Percentiles rank a stretch among this genome's conserved stretches.
Evolutionary conservation across 2,113 vertebrate genomes (phyloP).

Genomic region (Acanthisitta chloris): DNA sequence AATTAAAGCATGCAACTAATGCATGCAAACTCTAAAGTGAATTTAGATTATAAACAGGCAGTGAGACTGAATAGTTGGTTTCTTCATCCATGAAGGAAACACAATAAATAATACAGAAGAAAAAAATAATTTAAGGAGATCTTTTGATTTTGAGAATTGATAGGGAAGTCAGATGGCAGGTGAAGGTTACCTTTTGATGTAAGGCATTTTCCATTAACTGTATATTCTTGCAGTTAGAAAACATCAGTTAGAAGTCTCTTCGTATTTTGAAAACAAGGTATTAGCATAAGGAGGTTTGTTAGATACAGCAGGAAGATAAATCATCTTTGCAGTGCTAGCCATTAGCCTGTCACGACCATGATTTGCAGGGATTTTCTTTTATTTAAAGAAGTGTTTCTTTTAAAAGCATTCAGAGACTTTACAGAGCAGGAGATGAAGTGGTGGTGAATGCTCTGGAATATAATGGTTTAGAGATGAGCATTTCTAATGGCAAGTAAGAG

Average conservation of each 20-base stretch:
- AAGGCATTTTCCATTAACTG: not conserved
- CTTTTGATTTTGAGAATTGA: not conserved
- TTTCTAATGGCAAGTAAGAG: not conserved
- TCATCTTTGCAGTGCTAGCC: not conserved
- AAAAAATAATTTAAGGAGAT: not conserved
- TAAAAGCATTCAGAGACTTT: conserved; percentile 27
- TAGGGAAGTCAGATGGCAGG: not conserved
- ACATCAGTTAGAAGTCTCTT: not conserved
- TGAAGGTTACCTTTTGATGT: not conserved
- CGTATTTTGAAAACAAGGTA: conserved; percentile 7
- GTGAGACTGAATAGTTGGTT: not conserved
- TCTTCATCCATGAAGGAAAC: not conserved
- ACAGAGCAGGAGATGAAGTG: conserved; percentile 1
- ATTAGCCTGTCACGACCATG: not conserved
- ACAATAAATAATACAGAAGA: not conserved
- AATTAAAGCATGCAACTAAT: conserved; percentile 1
- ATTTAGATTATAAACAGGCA: not conserved
- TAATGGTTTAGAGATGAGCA: not conserved
- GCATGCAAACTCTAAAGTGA: not conserved
- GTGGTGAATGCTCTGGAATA: not conserved
- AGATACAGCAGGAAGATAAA: conserved; percentile 14
- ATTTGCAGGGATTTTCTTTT: conserved; percentile 32
- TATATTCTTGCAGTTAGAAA: conserved; percentile 7
- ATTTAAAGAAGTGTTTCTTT: conserved; percentile 32
- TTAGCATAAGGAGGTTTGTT: conserved; percentile 35